These are phyloP conservation scores for Phoxinus dragarum DNA, from an alignment of 2,797 vertebrate genomes.

Conservation along the genomic window DNA sequence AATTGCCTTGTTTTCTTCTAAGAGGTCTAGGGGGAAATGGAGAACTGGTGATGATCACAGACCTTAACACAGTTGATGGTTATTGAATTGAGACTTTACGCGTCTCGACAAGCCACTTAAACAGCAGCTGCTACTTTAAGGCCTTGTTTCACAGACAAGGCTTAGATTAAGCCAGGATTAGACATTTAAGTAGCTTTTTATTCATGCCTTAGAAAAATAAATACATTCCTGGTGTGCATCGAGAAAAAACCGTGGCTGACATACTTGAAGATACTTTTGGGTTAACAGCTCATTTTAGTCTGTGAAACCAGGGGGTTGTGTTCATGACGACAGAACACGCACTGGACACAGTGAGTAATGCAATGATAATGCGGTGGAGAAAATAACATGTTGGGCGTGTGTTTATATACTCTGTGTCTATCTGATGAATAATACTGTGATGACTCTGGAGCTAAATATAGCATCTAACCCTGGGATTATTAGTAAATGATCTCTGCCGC, in stretches of 20 bases:
- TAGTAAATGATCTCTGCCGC: not conserved
- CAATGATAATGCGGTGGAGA: not conserved
- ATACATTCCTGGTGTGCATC: too few relatives aligned
- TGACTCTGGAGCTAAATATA: slow-evolving; percentile 25
- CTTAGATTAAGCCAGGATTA: not conserved
- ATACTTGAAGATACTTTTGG: too few relatives aligned
- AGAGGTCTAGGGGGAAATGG: not conserved
- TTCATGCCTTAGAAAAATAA: too few relatives aligned
- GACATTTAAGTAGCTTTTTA: too few relatives aligned
- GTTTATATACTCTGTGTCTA: slow-evolving; percentile 13
- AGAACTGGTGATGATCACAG: not conserved
- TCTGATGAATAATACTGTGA: slow-evolving; percentile 2
- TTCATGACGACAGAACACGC: not conserved
- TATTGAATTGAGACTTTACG: too few relatives aligned
- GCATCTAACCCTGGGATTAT: slow-evolving; percentile 5
- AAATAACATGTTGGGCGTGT: slow-evolving; percentile 9
- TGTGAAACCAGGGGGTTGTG: not conserved
- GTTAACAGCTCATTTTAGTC: too few relatives aligned
- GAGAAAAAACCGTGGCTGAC: too few relatives aligned
- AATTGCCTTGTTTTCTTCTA: not conserved
- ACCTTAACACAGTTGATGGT: too few relatives aligned
- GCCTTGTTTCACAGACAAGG: not conserved
- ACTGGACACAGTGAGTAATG: not conserved
- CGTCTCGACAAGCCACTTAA: too few relatives aligned
- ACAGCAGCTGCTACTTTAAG: not conserved